phyloP scores from a whole-genome alignment of 2,797 vertebrate species.

The Ctenopoma multispine region DNA sequence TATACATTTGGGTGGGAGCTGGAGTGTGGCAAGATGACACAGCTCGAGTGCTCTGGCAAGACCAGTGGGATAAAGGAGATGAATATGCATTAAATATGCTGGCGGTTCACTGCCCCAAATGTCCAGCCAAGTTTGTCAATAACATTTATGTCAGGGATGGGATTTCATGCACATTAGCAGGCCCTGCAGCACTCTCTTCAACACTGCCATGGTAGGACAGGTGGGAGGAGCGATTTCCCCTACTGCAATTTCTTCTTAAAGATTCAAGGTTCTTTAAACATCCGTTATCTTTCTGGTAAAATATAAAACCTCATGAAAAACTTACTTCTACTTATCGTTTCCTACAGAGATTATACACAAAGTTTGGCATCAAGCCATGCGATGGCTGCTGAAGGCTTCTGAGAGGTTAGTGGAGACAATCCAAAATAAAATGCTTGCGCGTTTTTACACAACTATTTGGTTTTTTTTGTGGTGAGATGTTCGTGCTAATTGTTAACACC shows the following conservation, averaged over 20 bases:
- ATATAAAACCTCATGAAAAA: constrained; percentile 42
- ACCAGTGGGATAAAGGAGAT: constrained; percentile 82
- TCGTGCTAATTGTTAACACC: background rate
- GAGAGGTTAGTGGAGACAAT: background rate
- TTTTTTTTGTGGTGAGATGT: background rate
- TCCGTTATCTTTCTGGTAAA: constrained; percentile 34
- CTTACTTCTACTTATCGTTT: constrained; percentile 14
- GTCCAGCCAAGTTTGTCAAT: constrained; percentile 87
- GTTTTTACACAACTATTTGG: no score
- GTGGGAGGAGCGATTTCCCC: constrained; percentile 66
- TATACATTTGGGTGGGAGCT: constrained; percentile 86
- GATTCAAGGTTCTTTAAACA: constrained; percentile 44
- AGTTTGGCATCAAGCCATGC: constrained; percentile 22
- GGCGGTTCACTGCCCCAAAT: constrained; percentile 82
- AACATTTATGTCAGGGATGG: constrained; percentile 79
- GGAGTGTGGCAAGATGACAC: constrained; percentile 86
- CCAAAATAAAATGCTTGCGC: background rate
- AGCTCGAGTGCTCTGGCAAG: constrained; percentile 77
- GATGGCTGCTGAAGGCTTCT: constrained; percentile 6
- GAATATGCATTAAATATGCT: constrained; percentile 83
- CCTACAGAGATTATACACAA: constrained; percentile 14
- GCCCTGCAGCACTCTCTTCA: constrained; percentile 63
- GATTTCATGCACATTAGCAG: constrained; percentile 81
- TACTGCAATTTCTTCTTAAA: constrained; percentile 49
- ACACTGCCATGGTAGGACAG: constrained; percentile 56